Base-by-base conservation (phyloP, 2,797 vertebrate genomes). In the Gadopsis marmoratus region DNA sequence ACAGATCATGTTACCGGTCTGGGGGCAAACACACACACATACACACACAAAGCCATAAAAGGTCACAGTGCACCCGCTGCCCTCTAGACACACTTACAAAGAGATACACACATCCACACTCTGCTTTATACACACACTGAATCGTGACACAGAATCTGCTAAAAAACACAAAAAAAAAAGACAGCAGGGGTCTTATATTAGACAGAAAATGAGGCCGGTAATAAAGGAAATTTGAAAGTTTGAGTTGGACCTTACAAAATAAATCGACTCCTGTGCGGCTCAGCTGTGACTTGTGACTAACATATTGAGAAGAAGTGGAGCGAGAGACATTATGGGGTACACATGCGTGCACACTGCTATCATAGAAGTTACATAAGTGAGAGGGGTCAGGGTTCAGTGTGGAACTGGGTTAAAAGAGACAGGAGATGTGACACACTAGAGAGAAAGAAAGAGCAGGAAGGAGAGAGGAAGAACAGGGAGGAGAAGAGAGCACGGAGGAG, bases 1-100 rank as follows among this genome's bases (percentile, higher is more conserved):
- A 86, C 90, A 77, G 91, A 91, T 94, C 88, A 59, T 78, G 83
- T 94, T 93, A 88, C 91, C 5, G 41, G 84, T 84, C 72, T 90
- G 71, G 79, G 83, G 85, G 71, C 56, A 81, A 73, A 82, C 79
- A 83, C 55, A 72, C 79, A 76, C 56, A 61, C 56, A 75, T 35
- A 72, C 66, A 84, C 63, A 75, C 71, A 84, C 62, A 72, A 64
- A 77, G 79, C 37, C 65, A 88, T 43, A 90, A 74, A 19, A 93
- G 90, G 91, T 93, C 92, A 90, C 75, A 39, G 80, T 89, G 88
- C 85, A 90, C 86, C 78, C 86, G 2, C 71, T 89, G 91, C 82
- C 87, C 89, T 88, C 84, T 86, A 89, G 86, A 91, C 85, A 86
- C 77, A 76, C 83, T 72, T 56, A 62, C 11, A 56, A 77, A 76